A percentile compares a stretch with the other conserved stretches of the same genome.
Evolutionary conservation across 2,888 invertebrate genomes (phyloP).

Genomic region (Sericinus montela): DNA sequence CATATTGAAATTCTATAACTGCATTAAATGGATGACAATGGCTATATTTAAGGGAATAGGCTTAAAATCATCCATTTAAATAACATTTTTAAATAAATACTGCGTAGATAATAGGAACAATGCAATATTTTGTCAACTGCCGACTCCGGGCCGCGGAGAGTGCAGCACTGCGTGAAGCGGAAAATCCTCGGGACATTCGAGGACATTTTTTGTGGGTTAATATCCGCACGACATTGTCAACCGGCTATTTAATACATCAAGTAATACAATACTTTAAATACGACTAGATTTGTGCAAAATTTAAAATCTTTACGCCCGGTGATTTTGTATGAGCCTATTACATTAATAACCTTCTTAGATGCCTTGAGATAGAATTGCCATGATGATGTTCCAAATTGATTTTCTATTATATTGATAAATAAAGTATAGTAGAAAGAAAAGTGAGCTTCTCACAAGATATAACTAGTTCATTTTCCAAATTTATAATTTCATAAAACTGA

Average conservation of each 20-base stretch:
- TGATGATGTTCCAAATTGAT: not conserved
- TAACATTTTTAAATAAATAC: conserved; percentile 79
- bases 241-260: conserved; percentile 75
- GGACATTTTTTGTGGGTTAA: conserved; percentile 78
- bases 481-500: too few species aligned
- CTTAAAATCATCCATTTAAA: conserved; percentile 79
- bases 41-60: conserved; percentile 64
- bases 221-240: conserved; percentile 79
- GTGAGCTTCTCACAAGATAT: too few species aligned
- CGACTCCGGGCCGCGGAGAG: conserved; percentile 68
- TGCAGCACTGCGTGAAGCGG: conserved; percentile 77
- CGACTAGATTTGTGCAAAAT: conserved; percentile 78
- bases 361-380: not conserved
- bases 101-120: conserved; percentile 76
- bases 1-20: conserved; percentile 39
- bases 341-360: conserved; percentile 53
- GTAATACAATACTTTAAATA: conserved; percentile 78
- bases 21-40: conserved; percentile 64
- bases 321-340: conserved; percentile 64
- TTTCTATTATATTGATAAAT: too few species aligned
- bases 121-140: conserved; percentile 80
- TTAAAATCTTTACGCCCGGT: conserved; percentile 71
- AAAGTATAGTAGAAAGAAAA: too few species aligned
- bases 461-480: too few species aligned
- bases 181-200: conserved; percentile 78